Evolutionary conservation across 2,888 invertebrate genomes (phyloP).

Genomic region (Drosophila ezoana): DNA sequence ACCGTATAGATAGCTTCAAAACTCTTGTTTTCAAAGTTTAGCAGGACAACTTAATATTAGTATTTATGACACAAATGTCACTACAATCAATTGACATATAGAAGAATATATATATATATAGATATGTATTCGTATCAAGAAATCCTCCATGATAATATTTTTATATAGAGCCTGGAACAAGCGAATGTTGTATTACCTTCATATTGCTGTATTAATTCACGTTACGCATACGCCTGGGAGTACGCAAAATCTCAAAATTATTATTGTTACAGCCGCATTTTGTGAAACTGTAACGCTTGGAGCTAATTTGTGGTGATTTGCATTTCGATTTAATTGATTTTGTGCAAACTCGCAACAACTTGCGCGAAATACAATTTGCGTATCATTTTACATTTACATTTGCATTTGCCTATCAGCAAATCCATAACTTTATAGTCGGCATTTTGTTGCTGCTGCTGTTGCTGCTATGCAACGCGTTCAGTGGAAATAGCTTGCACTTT

Average conservation of each 20-base stretch:
- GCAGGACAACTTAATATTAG: no score
- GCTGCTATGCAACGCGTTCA: conserved; percentile 38
- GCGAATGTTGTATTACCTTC: no score
- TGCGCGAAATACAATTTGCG: conserved; percentile 26
- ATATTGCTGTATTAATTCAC: neutral
- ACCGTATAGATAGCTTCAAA: no score
- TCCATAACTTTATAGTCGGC: conserved; percentile 8
- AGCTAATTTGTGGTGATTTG: conserved; percentile 36
- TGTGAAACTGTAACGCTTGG: conserved; percentile 11
- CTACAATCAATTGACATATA: no score
- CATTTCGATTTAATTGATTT: conserved; percentile 65
- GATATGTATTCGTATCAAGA: no score
- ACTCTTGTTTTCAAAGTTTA: no score
- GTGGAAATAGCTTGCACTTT: conserved; percentile 33
- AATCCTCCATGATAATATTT: no score
- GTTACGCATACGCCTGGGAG: conserved; percentile 18
- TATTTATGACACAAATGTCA: no score
- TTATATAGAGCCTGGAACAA: no score
- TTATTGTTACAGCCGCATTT: conserved; percentile 9
- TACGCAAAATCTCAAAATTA: conserved; percentile 1
- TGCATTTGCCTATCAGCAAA: conserved; percentile 3
- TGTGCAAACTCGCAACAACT: conserved; percentile 40
- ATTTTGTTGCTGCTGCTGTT: conserved; percentile 1
- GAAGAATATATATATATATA: no score
- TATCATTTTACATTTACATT: conserved; percentile 23